Base-by-base conservation (phyloP, 1,140 invertebrate genomes). In the Geopemphigus sp. region DNA sequence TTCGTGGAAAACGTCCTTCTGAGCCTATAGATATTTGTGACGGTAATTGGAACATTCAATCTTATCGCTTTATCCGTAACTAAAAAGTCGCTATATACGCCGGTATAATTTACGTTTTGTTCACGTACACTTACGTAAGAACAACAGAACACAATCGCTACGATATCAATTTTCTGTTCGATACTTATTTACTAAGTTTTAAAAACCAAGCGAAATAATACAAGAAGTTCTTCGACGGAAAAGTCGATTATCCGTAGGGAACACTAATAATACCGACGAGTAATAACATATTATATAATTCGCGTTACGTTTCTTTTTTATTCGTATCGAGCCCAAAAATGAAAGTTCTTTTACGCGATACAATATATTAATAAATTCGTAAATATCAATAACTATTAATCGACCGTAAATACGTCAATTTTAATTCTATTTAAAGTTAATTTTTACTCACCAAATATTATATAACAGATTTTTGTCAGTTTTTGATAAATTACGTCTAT, bases 361-460 rank as follows among this genome's bases (percentile, higher is more conserved):
- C 47, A 11, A 50, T n/a, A 50, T 50, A 50, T 50, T 4, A 22
- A 3, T 22, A 64, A 32, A 64, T 64, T 0, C 32, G 5, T 45
- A 61, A 32, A 11, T 1, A 19, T 32, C n/a, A 64, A 10, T 17
- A 6, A 45, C 39, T 47, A 22, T 45, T 24, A n/a, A 66, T 66
- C 29, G 15, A 47, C 45, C n/a, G 32, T 39, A 66, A 22, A 45
- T 5, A 45, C 29, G 15, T 32, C 14, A 22, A 50, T 50, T 50
- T n/a, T 10, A 50, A 66, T 45, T 4, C 11, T 12, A n/a, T 45
- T 45, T 66, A 11, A 66, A 66, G 19, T 66, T 15, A 12, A 68
- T 26, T 47, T 50, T 68, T 50, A 68, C 66, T 68, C 26, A 68
- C 66, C 66, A 68, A 22, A n/a, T 19, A 11, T n/a, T 10, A 64